A percentile compares a stretch with the other conserved stretches of the same genome.
Evolutionary conservation across 2,797 vertebrate genomes (phyloP).

Genomic region (Holocentrus rufus): DNA sequence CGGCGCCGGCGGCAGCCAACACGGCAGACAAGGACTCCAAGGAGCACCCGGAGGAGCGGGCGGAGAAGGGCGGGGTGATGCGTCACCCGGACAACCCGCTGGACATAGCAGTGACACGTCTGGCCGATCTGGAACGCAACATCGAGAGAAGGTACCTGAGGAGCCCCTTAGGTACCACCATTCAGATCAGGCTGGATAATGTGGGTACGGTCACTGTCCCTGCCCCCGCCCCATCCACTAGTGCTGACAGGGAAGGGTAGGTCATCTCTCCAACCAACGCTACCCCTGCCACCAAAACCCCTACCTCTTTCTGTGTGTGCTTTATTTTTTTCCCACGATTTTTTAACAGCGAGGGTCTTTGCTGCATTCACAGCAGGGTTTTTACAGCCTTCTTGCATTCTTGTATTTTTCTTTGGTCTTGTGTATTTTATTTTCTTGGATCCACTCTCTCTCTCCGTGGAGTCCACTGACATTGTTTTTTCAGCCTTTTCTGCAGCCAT

Average conservation of each 20-base stretch:
- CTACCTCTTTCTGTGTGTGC: conserved; percentile 87
- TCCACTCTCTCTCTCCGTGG: conserved; percentile 50
- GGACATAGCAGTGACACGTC: conserved; percentile 99
- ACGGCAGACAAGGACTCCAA: conserved; percentile 84
- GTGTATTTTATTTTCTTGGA: conserved; percentile 74
- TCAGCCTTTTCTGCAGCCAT: conserved; percentile 61
- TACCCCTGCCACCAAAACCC: conserved; percentile 73
- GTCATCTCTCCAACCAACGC: conserved; percentile 89
- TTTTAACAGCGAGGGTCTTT: conserved; percentile 77
- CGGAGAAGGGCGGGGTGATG: conserved; percentile 87
- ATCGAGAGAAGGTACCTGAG: conserved; percentile 99
- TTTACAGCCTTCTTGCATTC: conserved; percentile 85
- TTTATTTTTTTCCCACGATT: conserved; percentile 77
- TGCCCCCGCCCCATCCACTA: conserved; percentile 99
- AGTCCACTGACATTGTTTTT: conserved; percentile 53
- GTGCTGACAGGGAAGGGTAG: conserved; percentile 99
- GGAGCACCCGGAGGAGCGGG: conserved; percentile 86
- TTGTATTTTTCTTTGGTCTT: conserved; percentile 70
- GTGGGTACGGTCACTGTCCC: conserved; percentile 99
- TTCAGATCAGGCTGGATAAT: conserved; percentile 99
- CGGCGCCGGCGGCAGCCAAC: conserved; percentile 74
- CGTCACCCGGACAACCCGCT: conserved; percentile 98
- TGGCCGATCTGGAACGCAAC: conserved; percentile 99
- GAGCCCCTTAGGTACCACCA: conserved; percentile 99
- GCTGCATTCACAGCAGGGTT: conserved; percentile 88